Conservation (phyloP, 2,888 invertebrate species). For the Microctonus hyperodae region DNA sequence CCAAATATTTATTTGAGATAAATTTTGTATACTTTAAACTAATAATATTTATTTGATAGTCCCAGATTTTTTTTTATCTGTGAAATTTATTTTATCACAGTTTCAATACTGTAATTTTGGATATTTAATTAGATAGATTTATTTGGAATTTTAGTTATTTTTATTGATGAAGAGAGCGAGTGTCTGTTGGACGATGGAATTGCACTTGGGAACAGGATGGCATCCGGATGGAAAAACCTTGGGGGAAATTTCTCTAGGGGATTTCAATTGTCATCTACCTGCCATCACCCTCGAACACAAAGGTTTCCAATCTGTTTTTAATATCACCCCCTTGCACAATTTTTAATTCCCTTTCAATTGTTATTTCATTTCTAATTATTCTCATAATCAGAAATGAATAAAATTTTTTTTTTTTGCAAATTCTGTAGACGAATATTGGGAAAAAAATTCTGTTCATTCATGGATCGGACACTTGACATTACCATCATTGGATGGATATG, state of each 20-base stretch:
- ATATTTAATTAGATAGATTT: background rate
- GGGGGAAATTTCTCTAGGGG: constrained; percentile 49
- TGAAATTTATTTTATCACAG: no score
- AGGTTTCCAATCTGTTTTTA: constrained; percentile 36
- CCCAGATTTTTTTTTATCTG: no score
- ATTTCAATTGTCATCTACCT: constrained; percentile 36
- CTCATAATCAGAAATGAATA: constrained; percentile 23
- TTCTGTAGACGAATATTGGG: no score
- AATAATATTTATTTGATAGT: no score
- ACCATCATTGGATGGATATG: constrained; percentile 28
- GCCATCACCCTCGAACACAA: constrained; percentile 39
- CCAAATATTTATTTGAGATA: no score
- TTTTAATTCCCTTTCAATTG: background rate
- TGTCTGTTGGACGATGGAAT: background rate
- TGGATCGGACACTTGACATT: constrained; percentile 16
- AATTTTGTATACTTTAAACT: no score
- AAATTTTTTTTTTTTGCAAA: no score
- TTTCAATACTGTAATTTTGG: no score
- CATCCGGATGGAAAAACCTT: constrained; percentile 39
- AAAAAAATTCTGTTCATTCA: constrained; percentile 18
- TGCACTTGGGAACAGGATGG: constrained; percentile 27
- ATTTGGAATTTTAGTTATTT: background rate
- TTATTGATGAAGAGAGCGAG: background rate
- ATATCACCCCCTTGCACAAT: background rate
- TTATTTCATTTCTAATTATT: background rate